Conservation (phyloP, 2,113 vertebrate species). For the Rostratula benghalensis region DNA sequence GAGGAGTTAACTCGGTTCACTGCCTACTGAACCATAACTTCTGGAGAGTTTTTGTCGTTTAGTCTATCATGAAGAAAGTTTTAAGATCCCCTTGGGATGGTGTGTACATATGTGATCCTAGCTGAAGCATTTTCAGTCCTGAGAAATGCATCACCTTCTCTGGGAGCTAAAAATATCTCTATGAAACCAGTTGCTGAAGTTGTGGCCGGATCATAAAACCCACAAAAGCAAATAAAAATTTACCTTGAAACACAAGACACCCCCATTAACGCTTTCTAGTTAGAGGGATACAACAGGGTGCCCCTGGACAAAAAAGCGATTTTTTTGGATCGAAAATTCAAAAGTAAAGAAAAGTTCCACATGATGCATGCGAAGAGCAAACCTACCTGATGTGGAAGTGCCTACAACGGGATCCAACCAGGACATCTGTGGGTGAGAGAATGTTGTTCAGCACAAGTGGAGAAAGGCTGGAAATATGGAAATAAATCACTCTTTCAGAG, state of each 20-base stretch:
- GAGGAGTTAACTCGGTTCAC: background rate
- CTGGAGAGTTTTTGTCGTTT: background rate
- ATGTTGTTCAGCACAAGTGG: background rate
- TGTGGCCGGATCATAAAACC: constrained; percentile 3
- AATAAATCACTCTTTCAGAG: background rate
- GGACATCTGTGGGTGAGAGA: background rate
- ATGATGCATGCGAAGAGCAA: background rate
- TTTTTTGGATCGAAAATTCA: background rate
- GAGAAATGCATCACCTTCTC: background rate
- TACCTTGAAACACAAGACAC: background rate
- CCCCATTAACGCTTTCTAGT: background rate
- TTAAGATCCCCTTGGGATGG: constrained; percentile 47
- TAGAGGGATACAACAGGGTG: background rate
- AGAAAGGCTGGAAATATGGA: background rate
- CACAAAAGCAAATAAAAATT: constrained; percentile 3
- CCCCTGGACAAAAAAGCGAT: background rate
- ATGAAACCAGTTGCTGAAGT: background rate
- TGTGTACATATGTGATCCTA: background rate
- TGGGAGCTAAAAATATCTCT: constrained; percentile 31
- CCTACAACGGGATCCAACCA: background rate
- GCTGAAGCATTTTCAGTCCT: constrained; percentile 24
- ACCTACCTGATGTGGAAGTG: background rate
- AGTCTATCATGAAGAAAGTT: constrained; percentile 34
- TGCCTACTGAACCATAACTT: background rate
- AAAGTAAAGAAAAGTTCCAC: background rate